These are phyloP conservation scores for Nyctibius grandis DNA, from an alignment of 2,797 vertebrate genomes.

Conservation along the genomic window DNA sequence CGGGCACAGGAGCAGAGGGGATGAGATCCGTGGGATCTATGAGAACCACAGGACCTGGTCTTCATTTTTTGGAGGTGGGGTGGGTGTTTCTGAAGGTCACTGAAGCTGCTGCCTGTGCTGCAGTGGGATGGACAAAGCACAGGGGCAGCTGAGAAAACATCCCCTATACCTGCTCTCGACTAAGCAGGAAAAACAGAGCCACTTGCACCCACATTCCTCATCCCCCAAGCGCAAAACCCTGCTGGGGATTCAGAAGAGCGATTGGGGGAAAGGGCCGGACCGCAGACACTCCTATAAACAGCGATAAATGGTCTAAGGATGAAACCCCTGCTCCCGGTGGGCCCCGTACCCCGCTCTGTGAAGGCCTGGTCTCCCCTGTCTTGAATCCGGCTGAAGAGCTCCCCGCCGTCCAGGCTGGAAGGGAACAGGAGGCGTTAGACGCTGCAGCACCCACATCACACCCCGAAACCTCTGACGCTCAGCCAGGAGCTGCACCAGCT, in stretches of 20 bases:
- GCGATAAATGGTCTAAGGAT: rapidly evolving
- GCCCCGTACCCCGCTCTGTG: slow-evolving; percentile 89
- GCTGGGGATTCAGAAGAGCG: not conserved
- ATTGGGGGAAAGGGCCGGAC: rapidly evolving
- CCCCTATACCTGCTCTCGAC: not conserved
- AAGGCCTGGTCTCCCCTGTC: slow-evolving; percentile 98
- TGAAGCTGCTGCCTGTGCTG: not conserved
- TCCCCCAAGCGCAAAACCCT: not conserved
- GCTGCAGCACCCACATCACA: rapidly evolving
- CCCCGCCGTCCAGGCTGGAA: slow-evolving; percentile 94
- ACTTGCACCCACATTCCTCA: not conserved
- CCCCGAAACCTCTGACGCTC: rapidly evolving
- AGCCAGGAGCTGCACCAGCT: not conserved
- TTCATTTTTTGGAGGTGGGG: not conserved
- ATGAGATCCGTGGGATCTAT: not conserved
- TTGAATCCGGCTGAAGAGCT: slow-evolving; percentile 96
- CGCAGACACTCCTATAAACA: not conserved
- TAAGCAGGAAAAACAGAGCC: not conserved
- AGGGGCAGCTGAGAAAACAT: not conserved
- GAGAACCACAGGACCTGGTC: not conserved
- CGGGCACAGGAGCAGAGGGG: not conserved
- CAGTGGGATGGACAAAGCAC: rapidly evolving
- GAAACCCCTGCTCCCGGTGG: rapidly evolving
- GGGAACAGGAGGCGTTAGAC: not conserved
- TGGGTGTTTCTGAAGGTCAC: not conserved